Conservation (phyloP, 1,140 invertebrate species). For the Papilio helenus region DNA sequence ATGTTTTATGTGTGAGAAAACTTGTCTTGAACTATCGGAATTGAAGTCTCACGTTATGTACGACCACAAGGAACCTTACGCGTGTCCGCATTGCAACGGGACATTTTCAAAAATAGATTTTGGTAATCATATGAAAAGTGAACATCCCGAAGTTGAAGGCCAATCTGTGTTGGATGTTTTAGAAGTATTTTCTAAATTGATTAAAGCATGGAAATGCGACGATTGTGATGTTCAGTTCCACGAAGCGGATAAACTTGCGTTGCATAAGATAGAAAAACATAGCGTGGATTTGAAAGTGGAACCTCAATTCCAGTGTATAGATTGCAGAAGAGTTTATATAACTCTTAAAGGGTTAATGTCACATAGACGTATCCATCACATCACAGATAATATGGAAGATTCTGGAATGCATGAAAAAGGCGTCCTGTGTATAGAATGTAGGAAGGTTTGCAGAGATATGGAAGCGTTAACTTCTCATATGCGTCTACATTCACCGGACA, state of each 20-base stretch:
- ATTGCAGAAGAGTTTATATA: constrained; percentile 71
- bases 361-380: constrained; percentile 70
- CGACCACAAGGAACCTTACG: constrained; percentile 72
- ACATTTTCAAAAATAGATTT: constrained; percentile 74
- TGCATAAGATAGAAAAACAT: constrained; percentile 73
- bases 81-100: constrained; percentile 64
- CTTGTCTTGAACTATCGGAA: constrained; percentile 64
- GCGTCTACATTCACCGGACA: constrained; percentile 68
- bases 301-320: constrained; percentile 67
- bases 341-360: constrained; percentile 72
- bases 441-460: constrained; percentile 74
- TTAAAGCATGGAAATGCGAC: constrained; percentile 77
- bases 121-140: constrained; percentile 69
- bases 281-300: constrained; percentile 65
- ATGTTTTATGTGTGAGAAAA: constrained; percentile 74
- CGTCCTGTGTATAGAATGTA: constrained; percentile 73
- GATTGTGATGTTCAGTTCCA: constrained; percentile 75
- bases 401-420: constrained; percentile 56
- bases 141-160: constrained; percentile 70
- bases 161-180: constrained; percentile 73
- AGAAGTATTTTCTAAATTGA: constrained; percentile 73
- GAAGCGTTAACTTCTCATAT: constrained; percentile 69
- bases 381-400: constrained; percentile 56
- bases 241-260: constrained; percentile 73
- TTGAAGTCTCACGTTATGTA: constrained; percentile 72